Conservation (phyloP, 2,797 vertebrate species). For the Hippocampus kuda region DNA sequence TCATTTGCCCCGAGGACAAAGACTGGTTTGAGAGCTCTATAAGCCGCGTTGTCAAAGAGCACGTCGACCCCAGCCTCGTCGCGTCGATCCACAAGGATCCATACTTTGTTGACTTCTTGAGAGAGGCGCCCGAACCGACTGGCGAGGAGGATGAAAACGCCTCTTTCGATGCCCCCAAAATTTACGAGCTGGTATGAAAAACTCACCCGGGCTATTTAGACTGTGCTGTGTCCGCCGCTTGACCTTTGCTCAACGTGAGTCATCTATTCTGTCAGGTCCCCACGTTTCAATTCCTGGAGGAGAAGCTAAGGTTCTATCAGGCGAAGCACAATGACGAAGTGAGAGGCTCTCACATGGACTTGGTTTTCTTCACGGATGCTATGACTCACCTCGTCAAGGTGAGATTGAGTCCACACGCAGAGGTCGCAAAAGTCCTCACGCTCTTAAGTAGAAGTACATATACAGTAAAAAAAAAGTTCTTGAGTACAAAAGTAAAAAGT, state of each 20-base stretch:
- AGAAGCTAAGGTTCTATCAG: slow-evolving; percentile 79
- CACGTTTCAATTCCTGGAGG: slow-evolving; percentile 10
- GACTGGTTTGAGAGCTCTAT: slow-evolving; percentile 72
- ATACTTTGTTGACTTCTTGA: slow-evolving; percentile 82
- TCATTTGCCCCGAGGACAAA: slow-evolving; percentile 53
- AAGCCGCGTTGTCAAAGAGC: slow-evolving; percentile 40
- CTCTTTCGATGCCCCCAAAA: slow-evolving; percentile 67
- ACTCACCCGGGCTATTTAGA: background rate
- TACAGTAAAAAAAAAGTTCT: too few relatives aligned
- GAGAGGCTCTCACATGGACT: slow-evolving; percentile 80
- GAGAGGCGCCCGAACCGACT: slow-evolving; percentile 66
- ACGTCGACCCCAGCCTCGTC: slow-evolving; percentile 4
- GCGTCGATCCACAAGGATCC: slow-evolving; percentile 48
- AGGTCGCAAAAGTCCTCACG: background rate
- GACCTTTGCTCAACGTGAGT: background rate
- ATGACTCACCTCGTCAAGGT: slow-evolving; percentile 95
- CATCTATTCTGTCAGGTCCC: background rate
- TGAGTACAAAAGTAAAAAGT: too few relatives aligned
- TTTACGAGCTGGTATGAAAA: slow-evolving; percentile 41
- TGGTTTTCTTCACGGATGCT: slow-evolving; percentile 92
- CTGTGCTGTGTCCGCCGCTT: background rate
- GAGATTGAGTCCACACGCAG: background rate
- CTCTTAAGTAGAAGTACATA: too few relatives aligned
- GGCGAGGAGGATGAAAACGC: slow-evolving; percentile 63
- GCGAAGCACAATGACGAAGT: slow-evolving; percentile 79